A percentile compares a stretch with the other conserved stretches of the same genome.
Conservation (phyloP, 2,113 vertebrate species). For the Oceanodroma tethys region DNA sequence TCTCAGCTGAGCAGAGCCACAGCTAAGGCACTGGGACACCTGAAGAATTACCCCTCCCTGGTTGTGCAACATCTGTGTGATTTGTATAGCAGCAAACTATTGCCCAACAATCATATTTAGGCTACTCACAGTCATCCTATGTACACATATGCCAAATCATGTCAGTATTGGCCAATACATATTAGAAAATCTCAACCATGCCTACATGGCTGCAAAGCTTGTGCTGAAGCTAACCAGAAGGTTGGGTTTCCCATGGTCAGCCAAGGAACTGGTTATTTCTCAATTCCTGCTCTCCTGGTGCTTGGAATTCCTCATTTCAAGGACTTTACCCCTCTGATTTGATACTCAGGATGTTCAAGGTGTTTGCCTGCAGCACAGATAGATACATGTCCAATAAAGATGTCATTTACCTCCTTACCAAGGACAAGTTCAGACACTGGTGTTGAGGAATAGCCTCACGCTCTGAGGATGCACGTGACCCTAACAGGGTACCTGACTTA, state of each 20-base stretch:
- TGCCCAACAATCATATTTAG: constrained; percentile 10
- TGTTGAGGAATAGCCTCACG: neutral
- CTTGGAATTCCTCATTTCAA: neutral
- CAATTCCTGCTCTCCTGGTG: neutral
- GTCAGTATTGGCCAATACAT: neutral
- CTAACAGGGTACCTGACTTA: neutral
- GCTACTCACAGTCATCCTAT: neutral
- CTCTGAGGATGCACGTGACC: neutral
- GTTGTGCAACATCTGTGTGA: neutral
- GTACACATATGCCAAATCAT: neutral
- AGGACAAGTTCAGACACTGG: neutral
- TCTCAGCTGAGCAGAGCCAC: neutral
- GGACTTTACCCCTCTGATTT: neutral
- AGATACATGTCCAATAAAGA: neutral
- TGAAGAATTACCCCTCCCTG: neutral
- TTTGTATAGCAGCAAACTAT: neutral
- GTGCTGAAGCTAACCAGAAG: neutral
- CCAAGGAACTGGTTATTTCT: neutral
- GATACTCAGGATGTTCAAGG: neutral
- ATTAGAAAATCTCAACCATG: neutral
- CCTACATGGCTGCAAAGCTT: neutral
- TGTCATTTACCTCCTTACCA: neutral
- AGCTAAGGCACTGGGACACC: neutral
- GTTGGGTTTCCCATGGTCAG: neutral
- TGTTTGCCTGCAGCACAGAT: neutral